Evolutionary conservation across 2,888 invertebrate genomes (phyloP).

Genomic region (Heteromurus nitidus): DNA sequence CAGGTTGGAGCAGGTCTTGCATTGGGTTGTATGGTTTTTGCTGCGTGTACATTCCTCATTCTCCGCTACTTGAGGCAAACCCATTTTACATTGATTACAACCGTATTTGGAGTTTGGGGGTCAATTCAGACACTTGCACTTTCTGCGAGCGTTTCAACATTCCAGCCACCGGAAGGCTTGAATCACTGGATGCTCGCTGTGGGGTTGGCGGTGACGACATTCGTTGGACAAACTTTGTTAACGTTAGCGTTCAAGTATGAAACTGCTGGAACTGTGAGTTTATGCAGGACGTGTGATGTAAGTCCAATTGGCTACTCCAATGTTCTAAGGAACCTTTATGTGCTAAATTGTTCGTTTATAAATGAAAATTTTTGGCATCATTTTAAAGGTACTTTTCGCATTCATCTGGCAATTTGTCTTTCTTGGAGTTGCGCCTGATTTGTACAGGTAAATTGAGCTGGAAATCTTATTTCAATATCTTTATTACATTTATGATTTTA

Average conservation of each 20-base stretch:
- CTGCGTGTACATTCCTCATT: conserved; percentile 59
- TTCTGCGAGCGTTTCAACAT: conserved; percentile 47
- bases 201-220: conserved; percentile 42
- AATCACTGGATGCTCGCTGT: conserved; percentile 45
- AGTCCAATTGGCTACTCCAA: too few species aligned
- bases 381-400: too few species aligned
- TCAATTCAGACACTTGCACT: conserved; percentile 32
- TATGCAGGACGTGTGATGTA: conserved; percentile 56
- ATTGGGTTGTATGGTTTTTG: conserved; percentile 48
- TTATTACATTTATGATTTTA: neutral
- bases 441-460: conserved; percentile 51
- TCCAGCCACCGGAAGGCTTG: conserved; percentile 50
- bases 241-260: conserved; percentile 68
- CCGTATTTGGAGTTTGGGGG: conserved; percentile 64
- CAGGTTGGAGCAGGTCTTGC: conserved; percentile 67
- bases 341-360: too few species aligned
- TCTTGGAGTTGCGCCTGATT: conserved; percentile 62
- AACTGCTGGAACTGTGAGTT: conserved; percentile 65
- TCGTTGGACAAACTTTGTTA: conserved; percentile 58
- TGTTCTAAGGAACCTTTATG: too few species aligned
- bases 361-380: too few species aligned
- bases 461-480: neutral
- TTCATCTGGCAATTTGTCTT: conserved; percentile 70
- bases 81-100: conserved; percentile 65
- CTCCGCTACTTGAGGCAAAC: conserved; percentile 66